Percentiles rank a stretch among this genome's conserved stretches.
These are phyloP conservation scores for Threskiornis aethiopicus DNA, from an alignment of 2,797 vertebrate species.

Conservation along the genomic window DNA sequence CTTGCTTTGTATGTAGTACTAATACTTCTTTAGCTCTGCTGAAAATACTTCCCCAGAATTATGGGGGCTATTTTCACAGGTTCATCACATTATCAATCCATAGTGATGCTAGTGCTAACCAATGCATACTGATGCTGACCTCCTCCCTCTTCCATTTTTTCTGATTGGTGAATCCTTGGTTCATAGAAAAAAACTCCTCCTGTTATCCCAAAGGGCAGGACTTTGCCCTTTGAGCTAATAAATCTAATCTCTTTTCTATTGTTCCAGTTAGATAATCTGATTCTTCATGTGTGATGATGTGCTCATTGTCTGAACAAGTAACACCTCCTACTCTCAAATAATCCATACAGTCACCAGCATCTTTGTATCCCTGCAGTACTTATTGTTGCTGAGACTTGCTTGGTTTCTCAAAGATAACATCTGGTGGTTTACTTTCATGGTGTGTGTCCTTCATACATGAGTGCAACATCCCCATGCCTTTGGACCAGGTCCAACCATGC, in stretches of 20 bases:
- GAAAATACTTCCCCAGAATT: not conserved
- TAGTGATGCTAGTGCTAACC: not conserved
- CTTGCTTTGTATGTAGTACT: not conserved
- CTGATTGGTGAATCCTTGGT: not conserved
- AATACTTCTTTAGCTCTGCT: not conserved
- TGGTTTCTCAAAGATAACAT: not conserved
- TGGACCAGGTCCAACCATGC: not conserved
- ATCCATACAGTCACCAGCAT: not conserved
- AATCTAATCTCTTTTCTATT: not conserved
- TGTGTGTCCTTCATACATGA: not conserved
- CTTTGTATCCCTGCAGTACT: not conserved
- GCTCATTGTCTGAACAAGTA: not conserved
- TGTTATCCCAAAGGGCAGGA: not conserved
- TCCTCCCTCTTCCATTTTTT: not conserved
- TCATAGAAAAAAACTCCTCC: not conserved
- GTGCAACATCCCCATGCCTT: not conserved
- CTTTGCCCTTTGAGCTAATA: not conserved
- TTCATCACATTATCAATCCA: not conserved
- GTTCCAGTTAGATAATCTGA: not conserved
- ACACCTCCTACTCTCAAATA: not conserved
- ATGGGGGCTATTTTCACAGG: not conserved
- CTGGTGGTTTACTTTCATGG: not conserved
- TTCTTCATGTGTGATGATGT: not conserved
- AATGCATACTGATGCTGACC: not conserved
- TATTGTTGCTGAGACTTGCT: not conserved